Percentiles rank a stretch among this genome's conserved stretches.
Conservation (phyloP, 2,113 vertebrate genomes). For the Zonotrichia leucophrys region DNA sequence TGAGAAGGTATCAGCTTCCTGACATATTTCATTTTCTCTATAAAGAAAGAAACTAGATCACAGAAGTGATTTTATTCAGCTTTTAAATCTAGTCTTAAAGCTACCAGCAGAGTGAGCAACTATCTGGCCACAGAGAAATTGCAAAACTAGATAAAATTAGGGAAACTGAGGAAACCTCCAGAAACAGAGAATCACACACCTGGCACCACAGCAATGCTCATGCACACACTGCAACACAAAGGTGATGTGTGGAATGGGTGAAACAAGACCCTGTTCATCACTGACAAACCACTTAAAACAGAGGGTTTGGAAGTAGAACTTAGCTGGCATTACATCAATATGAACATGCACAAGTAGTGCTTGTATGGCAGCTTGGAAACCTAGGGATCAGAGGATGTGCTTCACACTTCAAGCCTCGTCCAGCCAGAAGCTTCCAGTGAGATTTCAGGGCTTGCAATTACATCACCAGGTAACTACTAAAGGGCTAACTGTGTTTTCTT, state of each 20-base stretch:
- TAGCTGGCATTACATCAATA: neutral
- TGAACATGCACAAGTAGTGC: neutral
- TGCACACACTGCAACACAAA: neutral
- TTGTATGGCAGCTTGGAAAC: neutral
- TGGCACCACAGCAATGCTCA: neutral
- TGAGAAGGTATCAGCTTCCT: neutral
- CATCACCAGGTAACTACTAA: neutral
- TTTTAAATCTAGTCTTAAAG: neutral
- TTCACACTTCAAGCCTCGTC: neutral
- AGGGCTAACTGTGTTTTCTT: neutral
- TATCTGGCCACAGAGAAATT: neutral
- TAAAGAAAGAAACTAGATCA: neutral
- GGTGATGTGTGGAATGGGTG: neutral
- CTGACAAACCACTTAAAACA: neutral
- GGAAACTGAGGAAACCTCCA: neutral
- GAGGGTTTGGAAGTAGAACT: neutral
- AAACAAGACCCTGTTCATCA: fast-evolving
- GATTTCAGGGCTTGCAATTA: neutral
- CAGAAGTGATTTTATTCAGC: neutral
- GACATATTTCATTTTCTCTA: neutral
- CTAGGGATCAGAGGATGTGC: neutral
- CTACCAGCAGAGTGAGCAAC: neutral
- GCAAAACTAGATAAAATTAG: neutral
- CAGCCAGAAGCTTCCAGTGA: neutral
- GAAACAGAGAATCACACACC: neutral